Percentiles rank a stretch among this genome's conserved stretches.
Conservation (phyloP, 2,797 vertebrate species). For the Etheostoma perlongum region DNA sequence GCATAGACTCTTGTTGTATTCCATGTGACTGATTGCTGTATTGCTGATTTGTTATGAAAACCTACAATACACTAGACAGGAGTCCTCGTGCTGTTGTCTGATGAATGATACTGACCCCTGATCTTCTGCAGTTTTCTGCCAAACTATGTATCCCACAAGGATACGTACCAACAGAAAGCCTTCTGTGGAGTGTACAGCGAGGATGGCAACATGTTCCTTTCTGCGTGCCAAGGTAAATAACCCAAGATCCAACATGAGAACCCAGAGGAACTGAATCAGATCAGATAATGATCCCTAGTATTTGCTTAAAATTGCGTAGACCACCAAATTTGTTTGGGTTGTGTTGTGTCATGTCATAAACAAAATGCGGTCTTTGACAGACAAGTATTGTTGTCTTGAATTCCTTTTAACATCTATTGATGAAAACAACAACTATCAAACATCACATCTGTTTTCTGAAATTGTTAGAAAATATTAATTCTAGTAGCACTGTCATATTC, state of each 20-base stretch:
- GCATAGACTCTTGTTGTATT: neutral
- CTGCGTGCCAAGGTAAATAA: conserved; percentile 92
- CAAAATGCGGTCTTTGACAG: neutral
- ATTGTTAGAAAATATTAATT: neutral
- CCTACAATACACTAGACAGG: neutral
- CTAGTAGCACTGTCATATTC: neutral
- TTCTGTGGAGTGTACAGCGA: conserved; percentile 94
- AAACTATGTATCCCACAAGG: conserved; percentile 89
- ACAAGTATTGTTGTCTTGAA: neutral
- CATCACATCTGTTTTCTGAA: neutral
- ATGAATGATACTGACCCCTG: conserved; percentile 34
- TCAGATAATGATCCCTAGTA: conserved; percentile 17
- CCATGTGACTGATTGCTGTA: neutral
- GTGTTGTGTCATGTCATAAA: neutral
- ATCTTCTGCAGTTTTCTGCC: conserved; percentile 90
- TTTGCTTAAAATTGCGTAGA: conserved; percentile 31
- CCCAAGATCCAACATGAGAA: conserved; percentile 34
- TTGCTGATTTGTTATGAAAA: neutral
- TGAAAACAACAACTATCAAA: neutral
- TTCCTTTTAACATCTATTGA: neutral
- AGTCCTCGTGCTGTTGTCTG: conserved; percentile 15
- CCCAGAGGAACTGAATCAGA: conserved; percentile 40
- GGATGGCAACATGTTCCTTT: conserved; percentile 92
- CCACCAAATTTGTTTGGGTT: neutral
- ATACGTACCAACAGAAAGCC: conserved; percentile 93